These are phyloP conservation scores for Cynodonichthys magdalenae DNA, from an alignment of 2,797 vertebrate species.

Conservation along the genomic window DNA sequence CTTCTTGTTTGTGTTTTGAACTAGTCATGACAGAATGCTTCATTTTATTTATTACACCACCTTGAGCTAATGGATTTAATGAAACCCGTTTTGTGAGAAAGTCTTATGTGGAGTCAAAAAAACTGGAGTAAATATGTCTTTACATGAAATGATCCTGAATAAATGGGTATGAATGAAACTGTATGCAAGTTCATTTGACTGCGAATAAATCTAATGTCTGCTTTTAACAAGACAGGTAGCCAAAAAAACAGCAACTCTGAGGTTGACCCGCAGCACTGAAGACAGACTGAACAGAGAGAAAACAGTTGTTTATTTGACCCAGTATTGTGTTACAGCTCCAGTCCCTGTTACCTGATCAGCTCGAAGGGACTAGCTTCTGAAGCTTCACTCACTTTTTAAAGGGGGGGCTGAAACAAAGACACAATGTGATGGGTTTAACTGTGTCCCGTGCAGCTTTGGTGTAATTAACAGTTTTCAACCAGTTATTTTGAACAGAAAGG, in stretches of 20 bases:
- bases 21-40: conserved; percentile 33
- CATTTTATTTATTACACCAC: conserved; percentile 70
- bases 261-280: conserved; percentile 42
- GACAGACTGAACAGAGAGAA: conserved; percentile 31
- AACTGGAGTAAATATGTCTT: conserved; percentile 65
- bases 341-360: conserved; percentile 43
- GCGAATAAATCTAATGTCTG: conserved; percentile 36
- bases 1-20: conserved; percentile 24
- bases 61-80: conserved; percentile 34
- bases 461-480: conserved; percentile 72
- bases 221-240: conserved; percentile 25
- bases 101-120: conserved; percentile 66
- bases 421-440: conserved; percentile 29
- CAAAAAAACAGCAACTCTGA: conserved; percentile 23
- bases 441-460: conserved; percentile 54
- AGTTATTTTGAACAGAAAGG: background rate
- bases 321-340: conserved; percentile 38
- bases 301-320: conserved; percentile 22
- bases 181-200: conserved; percentile 35
- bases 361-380: conserved; percentile 21
- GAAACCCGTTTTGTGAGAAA: conserved; percentile 9
- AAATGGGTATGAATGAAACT: conserved; percentile 24
- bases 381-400: conserved; percentile 42
- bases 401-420: conserved; percentile 40
- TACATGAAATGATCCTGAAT: conserved; percentile 22